Evolutionary conservation across 2,113 vertebrate species (phyloP), one percentile per base, ranked within the genome.

Genomic region (Anolis carolinensis): DNA sequence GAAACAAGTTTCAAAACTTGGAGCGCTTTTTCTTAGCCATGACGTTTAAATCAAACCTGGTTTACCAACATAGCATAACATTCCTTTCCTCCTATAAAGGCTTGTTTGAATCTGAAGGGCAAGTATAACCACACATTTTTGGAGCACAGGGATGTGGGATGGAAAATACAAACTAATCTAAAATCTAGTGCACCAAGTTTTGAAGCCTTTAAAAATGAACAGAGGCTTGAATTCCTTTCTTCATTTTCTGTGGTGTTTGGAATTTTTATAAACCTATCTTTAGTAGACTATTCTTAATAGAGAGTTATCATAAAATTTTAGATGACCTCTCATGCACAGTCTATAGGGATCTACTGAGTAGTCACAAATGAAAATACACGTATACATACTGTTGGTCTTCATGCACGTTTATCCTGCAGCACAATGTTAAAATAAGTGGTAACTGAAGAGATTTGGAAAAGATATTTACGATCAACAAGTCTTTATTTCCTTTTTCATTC

Each of bases 351-450:
- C 93, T 94, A 90, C 0, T 59, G 3, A 91, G 91, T 87, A 86
- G 86, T 70, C 79, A 92, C 23, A 88, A 89, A 59, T 34, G 68
- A 85, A 50, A 89, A 23, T 88, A 48, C 88, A 68, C 76, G n/a
- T 91, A 95, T 96, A 97, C 97, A 95, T 97, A 97, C 96, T 95
- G 95, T 95, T 91, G 92, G 88, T 96, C 95, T 93, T 94, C 96
- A 93, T 92, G 94, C 82, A 95, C 90, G 93, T 95, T 93, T 95
- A 94, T 96, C 95, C 95, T 96, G 96, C 95, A 96, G 95, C 95
- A 95, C 79, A 96, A 96, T 86, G 91, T 96, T 95, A 97, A 95
- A 96, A 95, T 94, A 95, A 95, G 93, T 93, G 83, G 92, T 67
- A 95, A 96, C 93, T 95, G 93, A 96, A 90, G 92, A 95, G 87